Conservation (phyloP, 37 sponge, comb jelly and placozoan species). For the Ianthella basta region DNA sequence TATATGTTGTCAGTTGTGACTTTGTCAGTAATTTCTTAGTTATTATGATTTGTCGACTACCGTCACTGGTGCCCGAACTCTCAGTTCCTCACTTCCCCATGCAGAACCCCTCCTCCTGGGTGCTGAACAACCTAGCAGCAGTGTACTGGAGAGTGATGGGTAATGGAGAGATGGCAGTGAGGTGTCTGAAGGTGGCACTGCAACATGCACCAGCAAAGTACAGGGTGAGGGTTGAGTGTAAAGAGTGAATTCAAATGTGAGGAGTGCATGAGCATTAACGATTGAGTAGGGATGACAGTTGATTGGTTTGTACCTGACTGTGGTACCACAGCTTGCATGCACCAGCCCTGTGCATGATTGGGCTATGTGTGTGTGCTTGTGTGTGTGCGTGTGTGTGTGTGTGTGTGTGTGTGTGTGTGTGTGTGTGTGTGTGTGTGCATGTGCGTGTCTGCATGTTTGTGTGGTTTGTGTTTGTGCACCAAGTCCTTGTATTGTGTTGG, state of each 20-base stretch:
- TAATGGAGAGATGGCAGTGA: constrained; percentile 61
- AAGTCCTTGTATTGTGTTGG: too few species aligned
- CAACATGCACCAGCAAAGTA: constrained; percentile 45
- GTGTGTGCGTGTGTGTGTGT: constrained; percentile 7
- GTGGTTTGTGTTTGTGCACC: constrained; percentile 27
- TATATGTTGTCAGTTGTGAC: too few species aligned
- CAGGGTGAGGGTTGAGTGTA: constrained; percentile 47
- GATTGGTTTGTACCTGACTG: too few species aligned
- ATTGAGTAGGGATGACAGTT: too few species aligned
- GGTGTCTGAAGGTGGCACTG: constrained; percentile 70
- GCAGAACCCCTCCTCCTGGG: constrained; percentile 71
- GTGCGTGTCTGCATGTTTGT: constrained; percentile 25
- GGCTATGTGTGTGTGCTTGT: background rate
- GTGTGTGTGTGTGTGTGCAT: constrained; percentile 34
- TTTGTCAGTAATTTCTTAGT: background rate
- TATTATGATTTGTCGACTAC: background rate
- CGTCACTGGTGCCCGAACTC: background rate
- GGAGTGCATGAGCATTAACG: too few species aligned
- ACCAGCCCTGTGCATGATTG: too few species aligned
- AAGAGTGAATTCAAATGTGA: too few species aligned
- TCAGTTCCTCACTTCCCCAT: background rate
- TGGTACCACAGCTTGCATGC: too few species aligned
- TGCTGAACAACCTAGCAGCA: constrained; percentile 71
- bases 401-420: constrained; percentile 37
- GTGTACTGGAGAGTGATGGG: constrained; percentile 88